Evolutionary conservation across 2,888 invertebrate genomes (phyloP), one percentile per base, ranked within the genome.

Genomic region (Cancer borealis): DNA sequence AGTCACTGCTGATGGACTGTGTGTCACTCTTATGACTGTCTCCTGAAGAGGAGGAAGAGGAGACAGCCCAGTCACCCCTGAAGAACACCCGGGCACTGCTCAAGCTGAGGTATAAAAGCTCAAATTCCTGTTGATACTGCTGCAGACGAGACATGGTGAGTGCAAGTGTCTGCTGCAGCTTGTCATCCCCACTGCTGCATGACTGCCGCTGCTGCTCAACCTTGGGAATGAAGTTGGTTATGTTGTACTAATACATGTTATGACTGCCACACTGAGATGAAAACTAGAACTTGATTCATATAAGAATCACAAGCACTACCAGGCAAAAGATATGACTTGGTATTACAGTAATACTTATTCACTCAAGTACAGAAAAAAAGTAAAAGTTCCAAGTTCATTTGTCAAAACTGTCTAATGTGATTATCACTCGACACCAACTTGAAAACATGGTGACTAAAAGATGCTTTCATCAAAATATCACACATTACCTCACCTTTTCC

Each of bases 1-100:
- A 92, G 10, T 79, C 94, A 91, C 94, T 94, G 60, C 47, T 49
- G 39, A 84, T 84, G 26, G 94, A 94, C 94, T 94, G 94, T 14
- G 92, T 92, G 60, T 94, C 92, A 94, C 92, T 94, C 46, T 87
- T 93, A 10, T 93, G 90, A 26, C 84, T 49, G 26, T 91, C 66
- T 21, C 47, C 54, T 45, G 90, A 90, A n/a, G 89, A 26, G 46
- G 88, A 73, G 30, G 79, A 92, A 12, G 49, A 45, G 4, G 91
- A 49, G 26, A 91, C 79, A n/a, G 94, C 92, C 94, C 94, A 95
- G 88, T 96, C 96, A 73, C 96, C 96, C 96, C 98, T 98, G 96
- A 99, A 99, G 97, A 99, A 99, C 96, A 99, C 98, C 96, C 98
- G 97, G 8, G 99, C 99, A 96, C 99, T 99, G 96, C 98, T 98